phyloP scores from a whole-genome alignment of 2,797 vertebrate species.

The Cetoscarus ocellatus region DNA sequence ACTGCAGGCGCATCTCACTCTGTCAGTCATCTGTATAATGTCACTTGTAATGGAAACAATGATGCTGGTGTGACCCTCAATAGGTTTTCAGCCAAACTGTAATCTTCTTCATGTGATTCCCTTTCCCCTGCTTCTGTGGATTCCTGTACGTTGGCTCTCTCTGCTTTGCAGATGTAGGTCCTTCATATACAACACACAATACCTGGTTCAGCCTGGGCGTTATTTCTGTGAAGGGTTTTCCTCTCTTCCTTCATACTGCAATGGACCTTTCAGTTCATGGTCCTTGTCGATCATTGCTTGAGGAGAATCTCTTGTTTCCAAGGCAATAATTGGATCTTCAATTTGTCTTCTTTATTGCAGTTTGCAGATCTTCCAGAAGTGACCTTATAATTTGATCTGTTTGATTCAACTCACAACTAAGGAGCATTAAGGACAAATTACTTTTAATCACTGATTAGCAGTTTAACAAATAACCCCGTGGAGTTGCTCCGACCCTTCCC shows the following conservation, averaged over 20 bases:
- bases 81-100: conserved; percentile 6
- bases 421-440: conserved; percentile 34
- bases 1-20: conserved; percentile 45
- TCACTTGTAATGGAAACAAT: conserved; percentile 54
- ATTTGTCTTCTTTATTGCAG: conserved; percentile 31
- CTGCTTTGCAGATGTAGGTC: conserved; percentile 1
- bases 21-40: conserved; percentile 47
- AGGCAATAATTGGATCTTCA: conserved; percentile 64
- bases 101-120: conserved; percentile 10
- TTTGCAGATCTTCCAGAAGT: conserved; percentile 48
- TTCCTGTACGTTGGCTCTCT: neutral
- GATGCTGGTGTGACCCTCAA: conserved; percentile 26
- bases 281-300: conserved; percentile 50
- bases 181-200: neutral
- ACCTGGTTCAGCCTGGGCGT: neutral
- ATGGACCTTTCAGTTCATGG: conserved; percentile 16
- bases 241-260: conserved; percentile 12
- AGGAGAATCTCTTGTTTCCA: conserved; percentile 61
- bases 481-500: conserved; percentile 24
- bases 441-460: conserved; percentile 50
- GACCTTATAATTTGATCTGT: conserved; percentile 56
- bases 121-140: conserved; percentile 10
- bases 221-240: neutral
- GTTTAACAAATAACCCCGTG: conserved; percentile 34
- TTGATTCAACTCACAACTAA: conserved; percentile 49